Evolutionary conservation across 1,140 invertebrate species (phyloP).

Genomic region (Notospermus geniculatus): DNA sequence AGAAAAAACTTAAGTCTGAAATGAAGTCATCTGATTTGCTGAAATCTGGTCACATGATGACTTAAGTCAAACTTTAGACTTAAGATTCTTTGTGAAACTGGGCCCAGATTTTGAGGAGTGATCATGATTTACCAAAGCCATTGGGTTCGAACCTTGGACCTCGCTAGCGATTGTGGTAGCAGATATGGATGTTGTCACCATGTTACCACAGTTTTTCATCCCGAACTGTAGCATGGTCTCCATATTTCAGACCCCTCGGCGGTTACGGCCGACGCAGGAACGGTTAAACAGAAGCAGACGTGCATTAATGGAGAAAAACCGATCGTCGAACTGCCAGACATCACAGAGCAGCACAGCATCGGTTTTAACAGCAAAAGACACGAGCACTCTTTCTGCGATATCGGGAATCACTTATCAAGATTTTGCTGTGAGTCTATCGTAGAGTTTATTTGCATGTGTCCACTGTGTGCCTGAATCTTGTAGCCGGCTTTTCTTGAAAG

Average conservation of each 20-base stretch:
- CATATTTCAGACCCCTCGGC: constrained; percentile 28
- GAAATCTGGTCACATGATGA: too few species aligned
- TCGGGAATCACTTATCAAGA: constrained; percentile 36
- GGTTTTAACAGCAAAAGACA: constrained; percentile 12
- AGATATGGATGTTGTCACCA: not conserved
- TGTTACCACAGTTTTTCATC: not conserved
- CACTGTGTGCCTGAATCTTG: too few species aligned
- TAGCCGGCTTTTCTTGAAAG: too few species aligned
- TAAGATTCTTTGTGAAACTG: too few species aligned
- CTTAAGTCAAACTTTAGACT: too few species aligned
- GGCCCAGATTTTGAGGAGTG: too few species aligned
- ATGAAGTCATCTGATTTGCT: too few species aligned
- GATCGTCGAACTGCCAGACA: constrained; percentile 17
- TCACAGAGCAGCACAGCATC: constrained; percentile 18
- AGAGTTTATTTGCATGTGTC: too few species aligned
- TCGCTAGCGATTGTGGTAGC: too few species aligned
- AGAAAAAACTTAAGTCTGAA: too few species aligned
- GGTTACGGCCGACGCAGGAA: constrained; percentile 24
- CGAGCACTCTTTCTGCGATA: constrained; percentile 20
- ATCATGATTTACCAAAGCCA: too few species aligned
- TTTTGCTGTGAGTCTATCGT: constrained; percentile 44
- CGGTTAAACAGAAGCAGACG: constrained; percentile 29
- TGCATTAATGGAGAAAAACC: constrained; percentile 23
- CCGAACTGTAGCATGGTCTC: not conserved
- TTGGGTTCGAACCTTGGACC: too few species aligned